Percentiles rank a stretch among this genome's conserved stretches.
Conservation (phyloP, 2,113 vertebrate genomes). For the Vombatus ursinus region DNA sequence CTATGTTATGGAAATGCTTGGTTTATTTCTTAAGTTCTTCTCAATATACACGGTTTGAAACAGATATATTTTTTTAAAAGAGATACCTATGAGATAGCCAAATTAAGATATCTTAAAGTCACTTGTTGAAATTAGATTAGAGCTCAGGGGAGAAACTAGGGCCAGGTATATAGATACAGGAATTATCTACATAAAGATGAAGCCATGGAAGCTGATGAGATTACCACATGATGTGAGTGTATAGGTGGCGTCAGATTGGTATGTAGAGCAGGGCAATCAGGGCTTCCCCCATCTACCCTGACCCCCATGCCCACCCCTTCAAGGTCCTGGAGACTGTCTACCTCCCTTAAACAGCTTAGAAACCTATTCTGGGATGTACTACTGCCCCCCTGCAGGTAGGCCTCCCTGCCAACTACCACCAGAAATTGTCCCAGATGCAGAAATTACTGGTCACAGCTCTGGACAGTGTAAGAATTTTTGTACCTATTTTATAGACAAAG, state of each 20-base stretch:
- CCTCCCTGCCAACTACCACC: neutral
- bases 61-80: neutral
- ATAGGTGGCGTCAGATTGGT: neutral
- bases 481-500: neutral
- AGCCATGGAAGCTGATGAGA: neutral
- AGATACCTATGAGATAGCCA: neutral
- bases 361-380: neutral
- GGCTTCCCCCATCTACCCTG: neutral
- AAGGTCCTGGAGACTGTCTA: neutral
- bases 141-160: neutral
- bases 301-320: rapidly evolving
- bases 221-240: neutral
- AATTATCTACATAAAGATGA: neutral
- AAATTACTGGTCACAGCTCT: neutral
- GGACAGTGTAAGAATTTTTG: neutral
- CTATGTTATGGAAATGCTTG: neutral
- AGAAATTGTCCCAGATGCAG: neutral
- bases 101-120: neutral
- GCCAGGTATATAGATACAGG: neutral
- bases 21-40: neutral
- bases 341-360: neutral
- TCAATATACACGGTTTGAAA: neutral
- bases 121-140: neutral
- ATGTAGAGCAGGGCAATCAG: neutral
- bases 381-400: neutral